phyloP scores from a whole-genome alignment of 2,797 vertebrate genomes.

The Gadopsis bispinosus region DNA sequence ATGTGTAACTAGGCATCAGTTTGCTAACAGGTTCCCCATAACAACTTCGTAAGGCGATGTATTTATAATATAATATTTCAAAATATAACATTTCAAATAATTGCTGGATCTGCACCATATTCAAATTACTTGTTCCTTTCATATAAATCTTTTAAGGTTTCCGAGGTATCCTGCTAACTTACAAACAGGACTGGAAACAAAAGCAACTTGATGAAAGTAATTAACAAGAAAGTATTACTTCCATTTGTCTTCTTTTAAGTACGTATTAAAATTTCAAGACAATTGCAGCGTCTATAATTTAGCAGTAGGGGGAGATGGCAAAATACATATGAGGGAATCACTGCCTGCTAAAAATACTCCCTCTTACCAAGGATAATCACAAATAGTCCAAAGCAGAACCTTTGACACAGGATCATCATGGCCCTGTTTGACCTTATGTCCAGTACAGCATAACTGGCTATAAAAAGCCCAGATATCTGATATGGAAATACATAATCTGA shows the following conservation, averaged over 20 bases:
- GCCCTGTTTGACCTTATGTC: conserved; percentile 27
- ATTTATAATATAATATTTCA: not conserved
- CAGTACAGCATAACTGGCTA: conserved; percentile 23
- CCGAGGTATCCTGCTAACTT: not conserved
- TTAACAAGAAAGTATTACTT: not conserved
- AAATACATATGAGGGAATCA: conserved; percentile 34
- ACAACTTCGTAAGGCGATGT: not conserved
- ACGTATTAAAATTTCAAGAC: not conserved
- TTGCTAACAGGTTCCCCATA: not conserved
- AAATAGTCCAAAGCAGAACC: conserved; percentile 39
- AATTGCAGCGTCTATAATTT: conserved; percentile 1
- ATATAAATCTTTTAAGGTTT: not conserved
- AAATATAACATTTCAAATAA: not conserved
- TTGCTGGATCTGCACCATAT: not conserved
- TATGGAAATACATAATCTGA: conserved; percentile 51
- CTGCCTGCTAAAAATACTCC: conserved; percentile 42
- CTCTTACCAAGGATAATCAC: conserved; percentile 38
- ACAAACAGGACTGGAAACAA: too few relatives aligned
- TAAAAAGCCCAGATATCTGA: conserved; percentile 40
- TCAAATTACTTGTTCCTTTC: not conserved
- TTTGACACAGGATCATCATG: conserved; percentile 25
- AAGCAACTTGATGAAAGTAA: not conserved
- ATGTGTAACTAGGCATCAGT: not conserved
- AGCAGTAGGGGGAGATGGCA: conserved; percentile 31
- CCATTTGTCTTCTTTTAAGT: not conserved